phyloP scores from a whole-genome alignment of 2,888 invertebrate genomes.

The Liodrosophila aerea region DNA sequence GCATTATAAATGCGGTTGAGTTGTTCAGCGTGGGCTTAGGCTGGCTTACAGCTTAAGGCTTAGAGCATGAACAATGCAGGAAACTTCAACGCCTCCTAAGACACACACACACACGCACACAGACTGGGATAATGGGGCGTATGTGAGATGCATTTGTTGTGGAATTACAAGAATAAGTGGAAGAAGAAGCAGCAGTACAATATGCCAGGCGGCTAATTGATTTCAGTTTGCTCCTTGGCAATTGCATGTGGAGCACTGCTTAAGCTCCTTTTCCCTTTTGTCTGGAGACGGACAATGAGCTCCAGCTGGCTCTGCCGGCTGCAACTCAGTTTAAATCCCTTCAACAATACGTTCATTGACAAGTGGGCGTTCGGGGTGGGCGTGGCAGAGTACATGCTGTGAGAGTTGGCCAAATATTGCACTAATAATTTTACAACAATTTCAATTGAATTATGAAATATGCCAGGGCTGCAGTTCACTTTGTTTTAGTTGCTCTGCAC shows the following conservation, averaged over 20 bases:
- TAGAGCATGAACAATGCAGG: conserved; percentile 39
- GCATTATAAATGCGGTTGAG: conserved; percentile 17
- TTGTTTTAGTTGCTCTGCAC: conserved; percentile 14
- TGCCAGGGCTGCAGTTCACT: conserved; percentile 25
- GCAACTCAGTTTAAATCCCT: conserved; percentile 10
- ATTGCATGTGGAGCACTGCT: conserved; percentile 23
- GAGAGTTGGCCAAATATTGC: conserved; percentile 52
- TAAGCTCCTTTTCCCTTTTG: conserved; percentile 26
- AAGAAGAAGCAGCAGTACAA: conserved; percentile 17
- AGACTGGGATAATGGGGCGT: background rate
- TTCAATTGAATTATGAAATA: conserved; percentile 69
- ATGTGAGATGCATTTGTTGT: conserved; percentile 21
- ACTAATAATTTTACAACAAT: conserved; percentile 58
- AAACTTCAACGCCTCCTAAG: conserved; percentile 29
- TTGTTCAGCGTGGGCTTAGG: conserved; percentile 29
- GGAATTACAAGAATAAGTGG: conserved; percentile 11
- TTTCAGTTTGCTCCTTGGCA: conserved; percentile 23
- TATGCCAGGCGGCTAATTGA: conserved; percentile 49
- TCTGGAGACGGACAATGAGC: conserved; percentile 25
- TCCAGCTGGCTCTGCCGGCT: conserved; percentile 8
- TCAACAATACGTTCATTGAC: conserved; percentile 12
- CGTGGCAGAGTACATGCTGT: background rate
- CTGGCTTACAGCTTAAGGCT: conserved; percentile 29
- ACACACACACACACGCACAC: background rate
- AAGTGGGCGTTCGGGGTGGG: background rate